A percentile compares a stretch with the other conserved stretches of the same genome.
These are phyloP conservation scores for Ceramica pisi DNA, from an alignment of 2,888 invertebrate species.

Conservation along the genomic window DNA sequence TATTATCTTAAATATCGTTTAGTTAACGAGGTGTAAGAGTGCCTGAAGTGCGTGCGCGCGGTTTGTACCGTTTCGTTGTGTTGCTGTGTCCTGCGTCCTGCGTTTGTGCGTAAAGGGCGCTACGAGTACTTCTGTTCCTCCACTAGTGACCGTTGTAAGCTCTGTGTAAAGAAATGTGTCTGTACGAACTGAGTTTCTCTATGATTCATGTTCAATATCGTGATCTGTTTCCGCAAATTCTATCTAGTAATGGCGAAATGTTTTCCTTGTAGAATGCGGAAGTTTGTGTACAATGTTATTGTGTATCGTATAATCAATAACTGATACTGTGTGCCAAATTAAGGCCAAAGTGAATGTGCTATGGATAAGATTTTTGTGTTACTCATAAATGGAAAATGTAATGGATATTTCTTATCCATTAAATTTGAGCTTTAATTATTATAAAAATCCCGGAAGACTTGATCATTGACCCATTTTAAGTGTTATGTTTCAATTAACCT, in stretches of 20 bases:
- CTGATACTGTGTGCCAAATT: conserved; percentile 81
- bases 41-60: conserved; percentile 72
- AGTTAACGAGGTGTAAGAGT: conserved; percentile 80
- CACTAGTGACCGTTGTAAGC: conserved; percentile 42
- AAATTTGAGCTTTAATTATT: conserved; percentile 90
- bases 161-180: conserved; percentile 38
- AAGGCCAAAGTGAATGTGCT: conserved; percentile 78
- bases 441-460: conserved; percentile 85
- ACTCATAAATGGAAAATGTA: conserved; percentile 75
- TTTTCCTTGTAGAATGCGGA: conserved; percentile 71
- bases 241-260: conserved; percentile 68
- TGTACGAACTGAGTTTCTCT: conserved; percentile 60
- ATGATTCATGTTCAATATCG: conserved; percentile 66
- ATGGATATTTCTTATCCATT: conserved; percentile 82
- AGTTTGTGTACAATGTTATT: conserved; percentile 77
- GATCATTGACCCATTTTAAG: conserved; percentile 74
- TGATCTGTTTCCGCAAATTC: conserved; percentile 71
- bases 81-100: conserved; percentile 55
- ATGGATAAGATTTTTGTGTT: conserved; percentile 80
- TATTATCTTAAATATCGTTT: conserved; percentile 88
- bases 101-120: conserved; percentile 9
- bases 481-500: conserved; percentile 68
- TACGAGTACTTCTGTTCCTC: conserved; percentile 56
- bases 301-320: conserved; percentile 75
- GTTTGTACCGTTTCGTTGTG: conserved; percentile 61